Evolutionary conservation across 2,113 vertebrate genomes (phyloP).

Genomic region (Lagopus muta): DNA sequence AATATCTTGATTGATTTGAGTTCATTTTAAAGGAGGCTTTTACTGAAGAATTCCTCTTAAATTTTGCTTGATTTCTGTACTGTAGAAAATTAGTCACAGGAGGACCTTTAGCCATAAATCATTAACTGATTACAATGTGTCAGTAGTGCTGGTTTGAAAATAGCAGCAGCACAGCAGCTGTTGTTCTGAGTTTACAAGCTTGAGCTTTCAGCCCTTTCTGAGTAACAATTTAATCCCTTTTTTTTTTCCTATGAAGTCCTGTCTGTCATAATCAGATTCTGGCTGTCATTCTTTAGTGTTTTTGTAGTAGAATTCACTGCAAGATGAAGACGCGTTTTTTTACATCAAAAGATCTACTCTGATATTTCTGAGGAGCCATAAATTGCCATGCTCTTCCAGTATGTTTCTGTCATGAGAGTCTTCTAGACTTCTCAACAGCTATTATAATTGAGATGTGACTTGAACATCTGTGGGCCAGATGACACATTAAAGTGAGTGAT

Average conservation of each 20-base stretch:
- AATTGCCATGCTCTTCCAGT: background rate
- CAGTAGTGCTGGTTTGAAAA: background rate
- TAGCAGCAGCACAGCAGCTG: background rate
- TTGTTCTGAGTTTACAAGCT: background rate
- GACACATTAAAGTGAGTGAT: conserved; percentile 1
- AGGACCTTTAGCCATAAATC: background rate
- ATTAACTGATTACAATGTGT: background rate
- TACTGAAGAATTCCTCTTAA: background rate
- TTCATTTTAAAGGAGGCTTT: background rate
- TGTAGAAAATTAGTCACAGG: background rate
- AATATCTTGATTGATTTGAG: background rate
- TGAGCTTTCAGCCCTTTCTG: background rate
- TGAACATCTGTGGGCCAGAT: background rate
- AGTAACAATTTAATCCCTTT: background rate
- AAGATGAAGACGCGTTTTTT: background rate
- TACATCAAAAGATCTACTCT: background rate
- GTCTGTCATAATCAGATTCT: background rate
- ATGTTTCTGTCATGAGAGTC: background rate
- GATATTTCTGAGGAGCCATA: background rate
- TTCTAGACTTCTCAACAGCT: background rate
- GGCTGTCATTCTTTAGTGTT: background rate
- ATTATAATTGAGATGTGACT: background rate
- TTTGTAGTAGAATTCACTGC: background rate
- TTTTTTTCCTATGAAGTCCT: background rate
- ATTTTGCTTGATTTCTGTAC: background rate